Conservation (phyloP, 2,888 invertebrate genomes). For the Scelioninae gen. 1 region DNA sequence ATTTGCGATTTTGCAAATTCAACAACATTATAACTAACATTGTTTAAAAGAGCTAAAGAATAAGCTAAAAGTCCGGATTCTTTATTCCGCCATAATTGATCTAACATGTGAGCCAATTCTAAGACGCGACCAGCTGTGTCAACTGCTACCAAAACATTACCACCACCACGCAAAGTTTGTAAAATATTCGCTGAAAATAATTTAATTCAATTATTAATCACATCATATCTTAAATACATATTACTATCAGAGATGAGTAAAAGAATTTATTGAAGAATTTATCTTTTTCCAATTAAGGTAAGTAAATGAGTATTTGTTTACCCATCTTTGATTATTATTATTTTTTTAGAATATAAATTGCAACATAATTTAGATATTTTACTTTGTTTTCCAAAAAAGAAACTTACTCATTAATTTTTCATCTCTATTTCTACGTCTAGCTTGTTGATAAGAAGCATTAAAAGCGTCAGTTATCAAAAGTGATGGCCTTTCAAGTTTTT, state of each 20-base stretch:
- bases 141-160: slow-evolving; percentile 97
- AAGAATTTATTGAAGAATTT: no score
- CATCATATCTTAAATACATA: no score
- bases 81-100: slow-evolving; percentile 96
- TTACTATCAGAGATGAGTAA: no score
- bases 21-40: slow-evolving; percentile 98
- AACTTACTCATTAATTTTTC: slow-evolving; percentile 96
- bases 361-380: no score
- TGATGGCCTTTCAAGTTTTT: slow-evolving; percentile 95
- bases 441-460: slow-evolving; percentile 97
- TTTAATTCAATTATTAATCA: neutral
- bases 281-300: no score
- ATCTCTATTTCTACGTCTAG: slow-evolving; percentile 94
- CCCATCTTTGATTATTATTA: no score
- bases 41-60: slow-evolving; percentile 95
- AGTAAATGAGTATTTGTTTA: no score
- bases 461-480: slow-evolving; percentile 97
- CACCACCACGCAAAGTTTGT: slow-evolving; percentile 95
- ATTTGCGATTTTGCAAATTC: slow-evolving; percentile 99
- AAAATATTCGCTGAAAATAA: slow-evolving; percentile 91
- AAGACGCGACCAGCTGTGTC: slow-evolving; percentile 98
- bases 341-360: no score
- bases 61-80: slow-evolving; percentile 98
- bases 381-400: neutral
- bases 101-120: slow-evolving; percentile 98